Evolutionary conservation across 2,797 vertebrate genomes (phyloP).

Genomic region (Scyliorhinus canicula): DNA sequence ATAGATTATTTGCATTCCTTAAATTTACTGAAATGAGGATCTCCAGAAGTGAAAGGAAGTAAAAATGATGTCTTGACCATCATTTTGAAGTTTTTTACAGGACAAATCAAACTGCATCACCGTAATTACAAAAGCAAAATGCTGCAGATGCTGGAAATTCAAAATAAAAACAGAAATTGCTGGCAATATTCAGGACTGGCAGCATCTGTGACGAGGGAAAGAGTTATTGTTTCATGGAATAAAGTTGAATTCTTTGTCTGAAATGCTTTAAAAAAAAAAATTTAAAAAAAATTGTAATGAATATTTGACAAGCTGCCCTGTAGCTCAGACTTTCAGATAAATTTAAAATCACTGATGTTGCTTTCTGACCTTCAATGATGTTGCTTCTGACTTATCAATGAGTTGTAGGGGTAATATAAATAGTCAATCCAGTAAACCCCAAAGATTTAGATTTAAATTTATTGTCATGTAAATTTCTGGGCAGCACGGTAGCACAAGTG

Average conservation of each 20-base stretch:
- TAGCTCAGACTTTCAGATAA: neutral
- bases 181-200: neutral
- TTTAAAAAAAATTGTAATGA: neutral
- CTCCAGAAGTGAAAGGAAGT: neutral
- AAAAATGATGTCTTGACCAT: neutral
- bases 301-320: neutral
- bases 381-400: no score
- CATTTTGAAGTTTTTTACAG: neutral
- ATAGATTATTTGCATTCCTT: neutral
- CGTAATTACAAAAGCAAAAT: neutral
- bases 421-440: neutral
- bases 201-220: neutral
- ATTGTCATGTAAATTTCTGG: no score
- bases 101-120: neutral
- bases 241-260: neutral
- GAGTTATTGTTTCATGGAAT: neutral
- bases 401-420: neutral
- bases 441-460: no score
- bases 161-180: neutral
- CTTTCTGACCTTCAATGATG: conserved; percentile 1
- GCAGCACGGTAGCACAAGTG: no score
- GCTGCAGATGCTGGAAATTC: neutral
- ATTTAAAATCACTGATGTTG: neutral
- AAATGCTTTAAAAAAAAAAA: neutral
- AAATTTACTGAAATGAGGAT: neutral